Evolutionary conservation across 2,797 vertebrate species (phyloP).

Genomic region (Mustela erminea): DNA sequence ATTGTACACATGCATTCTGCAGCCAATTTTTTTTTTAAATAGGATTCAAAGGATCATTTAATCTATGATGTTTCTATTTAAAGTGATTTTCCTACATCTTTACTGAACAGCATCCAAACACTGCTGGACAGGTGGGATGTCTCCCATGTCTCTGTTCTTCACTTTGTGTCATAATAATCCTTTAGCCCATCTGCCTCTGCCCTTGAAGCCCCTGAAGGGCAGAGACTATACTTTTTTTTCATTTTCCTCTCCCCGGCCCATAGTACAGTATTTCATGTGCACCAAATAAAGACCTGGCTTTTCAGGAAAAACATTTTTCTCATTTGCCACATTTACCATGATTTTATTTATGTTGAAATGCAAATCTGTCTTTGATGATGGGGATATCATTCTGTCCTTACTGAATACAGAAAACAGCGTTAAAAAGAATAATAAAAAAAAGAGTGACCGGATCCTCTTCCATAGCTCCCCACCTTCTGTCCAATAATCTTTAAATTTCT

Average conservation of each 20-base stretch:
- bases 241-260: not conserved
- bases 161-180: not conserved
- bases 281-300: not conserved
- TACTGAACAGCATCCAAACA: not conserved
- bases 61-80: not conserved
- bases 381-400: not conserved
- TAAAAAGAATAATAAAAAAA: not conserved
- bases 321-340: not conserved
- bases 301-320: not conserved
- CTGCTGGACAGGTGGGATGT: not conserved
- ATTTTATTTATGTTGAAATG: slow-evolving; percentile 10
- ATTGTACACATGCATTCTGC: not conserved
- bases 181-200: not conserved
- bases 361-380: not conserved
- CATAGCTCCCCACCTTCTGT: not conserved
- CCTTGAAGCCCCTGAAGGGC: not conserved
- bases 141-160: not conserved
- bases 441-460: not conserved
- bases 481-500: not conserved
- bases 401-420: not conserved
- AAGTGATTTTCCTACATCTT: not conserved
- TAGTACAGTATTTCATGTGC: not conserved
- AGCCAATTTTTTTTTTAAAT: not conserved
- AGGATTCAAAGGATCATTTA: not conserved
- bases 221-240: not conserved